Evolutionary conservation across 2,113 vertebrate species (phyloP), one percentile per base, ranked within the genome.

Genomic region (Felis chaus): DNA sequence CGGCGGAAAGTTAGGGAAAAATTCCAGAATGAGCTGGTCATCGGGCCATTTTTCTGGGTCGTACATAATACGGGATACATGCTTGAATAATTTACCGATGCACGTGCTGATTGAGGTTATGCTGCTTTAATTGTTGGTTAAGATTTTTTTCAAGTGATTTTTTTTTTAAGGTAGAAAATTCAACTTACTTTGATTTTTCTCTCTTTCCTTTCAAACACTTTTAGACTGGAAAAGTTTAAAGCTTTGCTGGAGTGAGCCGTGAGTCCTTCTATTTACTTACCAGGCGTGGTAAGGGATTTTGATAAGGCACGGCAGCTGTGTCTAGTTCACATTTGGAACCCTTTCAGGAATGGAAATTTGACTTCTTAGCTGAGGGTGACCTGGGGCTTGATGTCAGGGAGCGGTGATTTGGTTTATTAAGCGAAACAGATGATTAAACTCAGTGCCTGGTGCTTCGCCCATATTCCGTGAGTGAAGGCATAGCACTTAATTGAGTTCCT

Each of bases 171-270:
- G 23, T 94, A 66, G 80, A 83, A 84, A 50, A 29, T 93, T 94
- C 23, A 39, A 11, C 55, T 81, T 84, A 12, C 63, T 74, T 96
- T 91, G 9, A 4, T 91, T 96, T 97, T 94, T 53, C 27, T 84
- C 21, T 50, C 65, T 93, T 94, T 89, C 57, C 31, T 97, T 96
- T 92, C 15, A 48, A 85, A 80, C 9, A 81, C 13, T 80, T 73
- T 95, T 53, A 84, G 25, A 63, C 53, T n/a, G 79, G 87, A 25
- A 84, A 66, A 63, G 65, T 63, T 63, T 84, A 48, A 48, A 92
- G n/a, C 93, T 88, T 71, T 93, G 41, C 57, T 69, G 53, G 36
- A 79, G 25, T 63, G 53, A 63, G 27, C 55, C n/a, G 0, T 2
- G 92, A 33, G 93, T 6, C 15, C 36, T 78, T 53, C 36, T 93